These are phyloP conservation scores for Ochropacha duplaris DNA, from an alignment of 2,888 invertebrate species.

Conservation along the genomic window DNA sequence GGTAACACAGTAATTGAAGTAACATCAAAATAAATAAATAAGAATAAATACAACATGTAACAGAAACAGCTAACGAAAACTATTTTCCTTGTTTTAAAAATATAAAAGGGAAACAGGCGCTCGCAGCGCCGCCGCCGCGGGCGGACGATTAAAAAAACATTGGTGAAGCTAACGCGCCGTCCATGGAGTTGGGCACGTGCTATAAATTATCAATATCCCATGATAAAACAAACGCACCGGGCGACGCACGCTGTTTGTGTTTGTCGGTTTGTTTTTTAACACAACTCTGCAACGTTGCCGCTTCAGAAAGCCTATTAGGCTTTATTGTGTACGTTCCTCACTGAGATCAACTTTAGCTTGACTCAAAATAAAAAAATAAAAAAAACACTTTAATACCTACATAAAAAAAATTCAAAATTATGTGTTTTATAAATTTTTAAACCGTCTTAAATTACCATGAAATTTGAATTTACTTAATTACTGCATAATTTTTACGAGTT, in stretches of 20 bases:
- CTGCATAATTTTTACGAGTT: too few relatives aligned
- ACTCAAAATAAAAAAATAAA: slow-evolving; percentile 17
- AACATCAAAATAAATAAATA: not conserved
- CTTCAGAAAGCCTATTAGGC: slow-evolving; percentile 25
- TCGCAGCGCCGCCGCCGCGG: slow-evolving; percentile 42
- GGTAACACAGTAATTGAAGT: not conserved
- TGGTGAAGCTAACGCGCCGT: slow-evolving; percentile 17
- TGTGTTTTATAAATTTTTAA: too few relatives aligned
- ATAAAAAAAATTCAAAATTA: too few relatives aligned
- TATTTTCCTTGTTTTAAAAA: slow-evolving; percentile 47
- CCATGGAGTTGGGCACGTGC: slow-evolving; percentile 53
- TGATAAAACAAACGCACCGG: slow-evolving; percentile 71
- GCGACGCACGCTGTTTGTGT: slow-evolving; percentile 49
- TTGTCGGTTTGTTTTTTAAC: slow-evolving; percentile 67
- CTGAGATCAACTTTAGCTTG: slow-evolving; percentile 1
- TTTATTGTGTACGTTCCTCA: not conserved
- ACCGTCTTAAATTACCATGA: too few relatives aligned
- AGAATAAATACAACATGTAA: slow-evolving; percentile 11
- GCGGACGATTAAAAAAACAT: slow-evolving; percentile 55
- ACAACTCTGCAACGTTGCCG: slow-evolving; percentile 44
- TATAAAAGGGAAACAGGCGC: slow-evolving; percentile 30
- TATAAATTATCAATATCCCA: slow-evolving; percentile 79
- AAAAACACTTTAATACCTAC: slow-evolving; percentile 9
- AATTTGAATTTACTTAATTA: too few relatives aligned
- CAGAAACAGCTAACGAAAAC: slow-evolving; percentile 23